These are phyloP conservation scores for Drosophila parabipectinata DNA, from an alignment of 1,140 invertebrate genomes.

Conservation along the genomic window DNA sequence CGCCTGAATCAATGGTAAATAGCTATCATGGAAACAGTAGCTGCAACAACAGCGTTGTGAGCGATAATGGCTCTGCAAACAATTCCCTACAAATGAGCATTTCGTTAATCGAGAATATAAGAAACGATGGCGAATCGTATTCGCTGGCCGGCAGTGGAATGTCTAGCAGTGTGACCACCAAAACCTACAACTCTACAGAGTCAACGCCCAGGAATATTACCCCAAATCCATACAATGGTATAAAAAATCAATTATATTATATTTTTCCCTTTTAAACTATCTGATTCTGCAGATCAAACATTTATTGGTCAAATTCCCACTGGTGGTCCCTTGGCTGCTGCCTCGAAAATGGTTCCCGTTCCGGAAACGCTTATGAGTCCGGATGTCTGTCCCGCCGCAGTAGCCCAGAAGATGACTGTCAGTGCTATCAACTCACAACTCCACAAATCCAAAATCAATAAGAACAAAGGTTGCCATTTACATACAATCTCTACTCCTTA, in stretches of 20 bases:
- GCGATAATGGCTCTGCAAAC: constrained; percentile 64
- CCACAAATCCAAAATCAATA: constrained; percentile 74
- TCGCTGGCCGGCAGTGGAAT: constrained; percentile 82
- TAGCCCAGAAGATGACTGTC: constrained; percentile 73
- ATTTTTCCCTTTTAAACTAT: not conserved
- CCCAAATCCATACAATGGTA: constrained; percentile 82
- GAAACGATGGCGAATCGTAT: constrained; percentile 85
- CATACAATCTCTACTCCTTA: not conserved
- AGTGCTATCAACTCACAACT: constrained; percentile 68
- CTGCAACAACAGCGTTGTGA: constrained; percentile 64
- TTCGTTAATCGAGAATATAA: constrained; percentile 83
- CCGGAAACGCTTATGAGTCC: constrained; percentile 94
- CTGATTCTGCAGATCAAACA: constrained; percentile 46
- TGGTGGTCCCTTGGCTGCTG: constrained; percentile 88
- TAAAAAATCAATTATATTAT: not conserved
- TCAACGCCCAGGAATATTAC: constrained; percentile 81
- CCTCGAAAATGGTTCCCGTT: constrained; percentile 93
- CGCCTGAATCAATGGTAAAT: constrained; percentile 89
- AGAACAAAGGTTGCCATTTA: constrained; percentile 75
- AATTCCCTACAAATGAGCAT: constrained; percentile 86
- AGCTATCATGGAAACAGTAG: constrained; percentile 87
- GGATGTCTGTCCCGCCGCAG: constrained; percentile 87
- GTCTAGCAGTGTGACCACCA: constrained; percentile 76
- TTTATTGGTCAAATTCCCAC: constrained; percentile 54
- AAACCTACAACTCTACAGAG: constrained; percentile 78